Evolutionary conservation across 2,797 vertebrate genomes (phyloP), one percentile per base, ranked within the genome.

Genomic region (Varecia variegata): DNA sequence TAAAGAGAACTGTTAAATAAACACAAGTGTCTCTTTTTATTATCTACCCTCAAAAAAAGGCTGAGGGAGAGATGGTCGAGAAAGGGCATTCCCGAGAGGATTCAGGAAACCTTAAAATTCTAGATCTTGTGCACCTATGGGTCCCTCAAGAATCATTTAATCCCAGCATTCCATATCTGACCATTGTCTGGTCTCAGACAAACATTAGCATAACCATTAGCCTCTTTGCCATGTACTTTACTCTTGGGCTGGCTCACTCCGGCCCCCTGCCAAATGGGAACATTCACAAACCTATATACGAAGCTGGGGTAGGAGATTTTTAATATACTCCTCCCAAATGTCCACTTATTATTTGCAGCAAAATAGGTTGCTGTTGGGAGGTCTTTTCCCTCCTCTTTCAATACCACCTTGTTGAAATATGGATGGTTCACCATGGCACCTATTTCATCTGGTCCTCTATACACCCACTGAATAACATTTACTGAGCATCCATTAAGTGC

Each of bases 181-280:
- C 47, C 68, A 94, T 84, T 94, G 90, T 97, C 94, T 96, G 45
- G 12, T 80, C 38, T 94, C 71, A 92, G 77, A 96, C 87, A 95
- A 95, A 14, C 40, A 88, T 95, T 94, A 96, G 83, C 70, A 77
- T 71, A 80, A 92, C 52, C 50, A 86, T 93, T 88, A 95, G 94
- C 92, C 58, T 88, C 93, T 81, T n/a, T 43, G 52, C 65, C 65
- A 87, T 50, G 50, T 86, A 95, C 94, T 81, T 81, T 97, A 95
- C 87, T 93, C 62, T 95, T 40, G 81, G 58, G 90, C 70, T 84
- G 52, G 70, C 74, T 87, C 79, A 73, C 68, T 80, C 70, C 81
- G 74, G 79, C 81, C 43, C 65, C 87, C 52, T 95, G 76, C 79
- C 93, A 97, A 86, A 82, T 9, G 43, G 15, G 77, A 83, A 93